Evolutionary conservation across 2,797 vertebrate species (phyloP).

Genomic region (Pangasius krempfi): DNA sequence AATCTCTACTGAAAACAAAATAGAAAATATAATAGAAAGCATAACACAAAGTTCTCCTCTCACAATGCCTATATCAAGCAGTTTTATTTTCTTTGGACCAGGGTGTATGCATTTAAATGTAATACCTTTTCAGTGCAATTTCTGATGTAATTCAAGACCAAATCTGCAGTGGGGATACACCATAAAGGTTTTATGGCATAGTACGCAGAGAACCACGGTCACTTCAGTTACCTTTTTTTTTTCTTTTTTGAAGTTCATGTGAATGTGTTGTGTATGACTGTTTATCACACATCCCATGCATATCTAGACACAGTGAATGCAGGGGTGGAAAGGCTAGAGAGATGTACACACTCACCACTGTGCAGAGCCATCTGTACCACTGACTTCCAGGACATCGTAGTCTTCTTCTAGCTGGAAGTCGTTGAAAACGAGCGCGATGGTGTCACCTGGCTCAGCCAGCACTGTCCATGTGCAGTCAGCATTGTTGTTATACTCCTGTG

Average conservation of each 20-base stretch:
- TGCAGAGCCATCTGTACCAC: slow-evolving; percentile 93
- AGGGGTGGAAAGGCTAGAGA: background rate
- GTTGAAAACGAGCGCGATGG: slow-evolving; percentile 94
- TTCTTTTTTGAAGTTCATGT: background rate
- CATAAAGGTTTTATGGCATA: background rate
- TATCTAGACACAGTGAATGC: background rate
- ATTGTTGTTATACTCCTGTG: slow-evolving; percentile 92
- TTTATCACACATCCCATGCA: background rate
- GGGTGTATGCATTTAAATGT: background rate
- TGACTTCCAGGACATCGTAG: slow-evolving; percentile 95
- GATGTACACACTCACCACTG: slow-evolving; percentile 85
- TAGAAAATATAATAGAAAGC: background rate
- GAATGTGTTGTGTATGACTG: background rate
- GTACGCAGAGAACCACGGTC: background rate
- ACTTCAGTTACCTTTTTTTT: too few relatives aligned
- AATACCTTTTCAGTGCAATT: background rate
- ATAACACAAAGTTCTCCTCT: slow-evolving; percentile 4
- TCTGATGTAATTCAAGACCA: background rate
- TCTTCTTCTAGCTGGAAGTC: slow-evolving; percentile 98
- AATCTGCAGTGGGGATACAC: background rate
- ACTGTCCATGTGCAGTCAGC: slow-evolving; percentile 99
- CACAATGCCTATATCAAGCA: background rate
- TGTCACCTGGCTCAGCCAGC: slow-evolving; percentile 95
- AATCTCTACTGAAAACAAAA: slow-evolving; percentile 6
- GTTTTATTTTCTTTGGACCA: background rate